Evolutionary conservation across 2,797 vertebrate genomes (phyloP).

Genomic region (Sciaenops ocellatus): DNA sequence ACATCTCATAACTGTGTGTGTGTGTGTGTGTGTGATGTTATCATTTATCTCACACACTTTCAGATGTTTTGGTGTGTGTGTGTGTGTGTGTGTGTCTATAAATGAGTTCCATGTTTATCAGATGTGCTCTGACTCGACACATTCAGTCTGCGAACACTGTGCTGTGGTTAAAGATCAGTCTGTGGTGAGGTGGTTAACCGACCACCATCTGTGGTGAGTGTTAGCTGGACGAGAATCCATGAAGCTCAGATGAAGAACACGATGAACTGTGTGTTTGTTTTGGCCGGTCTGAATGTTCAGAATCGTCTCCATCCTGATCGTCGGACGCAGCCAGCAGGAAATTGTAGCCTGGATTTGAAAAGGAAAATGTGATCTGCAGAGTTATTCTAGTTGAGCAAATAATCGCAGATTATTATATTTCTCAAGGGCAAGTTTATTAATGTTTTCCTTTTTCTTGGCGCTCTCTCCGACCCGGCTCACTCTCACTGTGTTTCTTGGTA

Average conservation of each 20-base stretch:
- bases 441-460: slow-evolving; percentile 32
- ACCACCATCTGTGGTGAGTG: neutral
- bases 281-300: neutral
- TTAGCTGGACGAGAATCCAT: neutral
- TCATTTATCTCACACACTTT: neutral
- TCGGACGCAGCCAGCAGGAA: slow-evolving; percentile 39
- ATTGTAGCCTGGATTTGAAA: slow-evolving; percentile 33
- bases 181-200: neutral
- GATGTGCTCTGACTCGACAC: neutral
- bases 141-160: neutral
- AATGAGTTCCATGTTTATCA: neutral
- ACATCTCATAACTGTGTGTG: neutral
- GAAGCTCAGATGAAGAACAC: neutral
- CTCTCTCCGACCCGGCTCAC: neutral
- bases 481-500: neutral
- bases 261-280: neutral
- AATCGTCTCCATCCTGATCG: neutral
- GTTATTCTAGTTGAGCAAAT: slow-evolving; percentile 47
- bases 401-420: slow-evolving; percentile 56
- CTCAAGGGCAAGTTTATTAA: slow-evolving; percentile 46
- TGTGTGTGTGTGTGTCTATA: neutral
- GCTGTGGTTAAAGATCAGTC: neutral
- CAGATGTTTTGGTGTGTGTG: neutral
- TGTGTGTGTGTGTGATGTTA: neutral
- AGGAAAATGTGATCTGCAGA: slow-evolving; percentile 48